phyloP scores from a whole-genome alignment of 2,888 invertebrate species.

The Campoletis raptor region DNA sequence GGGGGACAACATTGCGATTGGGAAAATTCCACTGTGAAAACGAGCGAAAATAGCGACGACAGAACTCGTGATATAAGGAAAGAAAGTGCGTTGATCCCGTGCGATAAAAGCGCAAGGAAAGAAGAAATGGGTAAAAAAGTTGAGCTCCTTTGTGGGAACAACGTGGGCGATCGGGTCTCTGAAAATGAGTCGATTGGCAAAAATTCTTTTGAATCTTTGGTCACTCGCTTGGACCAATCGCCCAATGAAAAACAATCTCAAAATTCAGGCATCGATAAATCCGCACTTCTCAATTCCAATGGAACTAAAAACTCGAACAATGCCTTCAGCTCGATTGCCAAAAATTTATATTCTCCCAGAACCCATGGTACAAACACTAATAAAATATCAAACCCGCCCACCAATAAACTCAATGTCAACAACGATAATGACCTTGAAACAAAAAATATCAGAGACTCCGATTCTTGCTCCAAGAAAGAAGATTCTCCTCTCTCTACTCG shows the following conservation, averaged over 20 bases:
- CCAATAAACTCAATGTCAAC: not conserved
- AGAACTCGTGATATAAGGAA: not conserved
- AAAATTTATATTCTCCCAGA: not conserved
- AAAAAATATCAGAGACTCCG: not conserved
- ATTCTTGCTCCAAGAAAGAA: not conserved
- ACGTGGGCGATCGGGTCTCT: not conserved
- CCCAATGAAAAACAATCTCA: not conserved
- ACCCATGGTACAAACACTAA: not conserved
- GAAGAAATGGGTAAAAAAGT: not conserved
- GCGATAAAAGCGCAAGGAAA: not conserved
- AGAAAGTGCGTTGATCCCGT: slow-evolving; percentile 4
- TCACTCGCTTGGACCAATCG: not conserved
- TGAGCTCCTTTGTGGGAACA: not conserved
- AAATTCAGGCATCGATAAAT: not conserved
- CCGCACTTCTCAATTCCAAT: not conserved
- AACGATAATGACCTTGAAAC: not conserved
- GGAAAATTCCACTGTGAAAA: slow-evolving; percentile 30
- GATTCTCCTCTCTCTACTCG: slow-evolving; percentile 2
- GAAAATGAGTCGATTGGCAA: not conserved
- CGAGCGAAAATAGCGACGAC: slow-evolving; percentile 17
- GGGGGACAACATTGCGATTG: slow-evolving; percentile 31
- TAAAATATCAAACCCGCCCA: not conserved
- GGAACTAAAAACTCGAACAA: slow-evolving; percentile 4
- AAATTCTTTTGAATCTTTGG: not conserved
- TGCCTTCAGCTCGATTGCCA: slow-evolving; percentile 12